Evolutionary conservation across 2,888 invertebrate genomes (phyloP).

Genomic region (Cerceris rybyensis): DNA sequence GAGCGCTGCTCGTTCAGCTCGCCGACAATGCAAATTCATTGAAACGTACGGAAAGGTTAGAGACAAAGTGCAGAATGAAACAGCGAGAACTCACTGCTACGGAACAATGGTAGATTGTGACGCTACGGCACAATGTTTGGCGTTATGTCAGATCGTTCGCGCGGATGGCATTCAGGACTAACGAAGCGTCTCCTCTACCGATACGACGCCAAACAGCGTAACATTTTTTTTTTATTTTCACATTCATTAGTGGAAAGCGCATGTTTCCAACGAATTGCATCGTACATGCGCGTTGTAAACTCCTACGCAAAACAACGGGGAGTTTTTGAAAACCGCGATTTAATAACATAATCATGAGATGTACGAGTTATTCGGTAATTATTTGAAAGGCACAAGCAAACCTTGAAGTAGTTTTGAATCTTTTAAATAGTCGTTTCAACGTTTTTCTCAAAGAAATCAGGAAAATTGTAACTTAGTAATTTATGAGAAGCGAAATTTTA

Average conservation of each 20-base stretch:
- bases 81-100: conserved; percentile 8
- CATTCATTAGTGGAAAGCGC: neutral
- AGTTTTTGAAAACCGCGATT: too few species aligned
- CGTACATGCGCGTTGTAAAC: too few species aligned
- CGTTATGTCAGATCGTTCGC: neutral
- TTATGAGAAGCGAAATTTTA: too few species aligned
- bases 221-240: conserved; percentile 9
- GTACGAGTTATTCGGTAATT: too few species aligned
- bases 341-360: too few species aligned
- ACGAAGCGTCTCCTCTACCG: conserved; percentile 21
- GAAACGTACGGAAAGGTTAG: conserved; percentile 5
- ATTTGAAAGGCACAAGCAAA: too few species aligned
- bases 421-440: too few species aligned
- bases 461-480: too few species aligned
- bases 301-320: too few species aligned
- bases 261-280: too few species aligned
- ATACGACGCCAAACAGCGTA: neutral
- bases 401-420: too few species aligned
- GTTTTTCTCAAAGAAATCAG: too few species aligned
- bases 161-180: conserved; percentile 17
- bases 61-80: conserved; percentile 14
- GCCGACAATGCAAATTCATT: neutral
- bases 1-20: neutral
- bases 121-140: neutral
- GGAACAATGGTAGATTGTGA: conserved; percentile 16